These are phyloP conservation scores for Orchesellides sinensis DNA, from an alignment of 2,888 invertebrate genomes.

Conservation along the genomic window DNA sequence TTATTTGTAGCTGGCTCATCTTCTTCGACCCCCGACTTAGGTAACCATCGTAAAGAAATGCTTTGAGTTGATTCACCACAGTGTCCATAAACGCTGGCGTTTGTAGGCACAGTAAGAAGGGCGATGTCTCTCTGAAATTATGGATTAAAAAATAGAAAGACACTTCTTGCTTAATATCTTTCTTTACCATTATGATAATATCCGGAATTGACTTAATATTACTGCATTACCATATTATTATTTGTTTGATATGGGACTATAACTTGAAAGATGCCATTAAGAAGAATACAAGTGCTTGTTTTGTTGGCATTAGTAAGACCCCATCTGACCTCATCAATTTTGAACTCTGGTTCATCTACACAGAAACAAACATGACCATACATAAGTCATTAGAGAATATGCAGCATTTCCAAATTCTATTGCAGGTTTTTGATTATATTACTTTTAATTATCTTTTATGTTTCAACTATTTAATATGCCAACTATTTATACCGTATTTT, in stretches of 20 bases:
- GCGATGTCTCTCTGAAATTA: constrained; percentile 34
- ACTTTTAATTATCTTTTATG: no score
- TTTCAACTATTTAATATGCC: no score
- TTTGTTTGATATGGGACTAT: constrained; percentile 38
- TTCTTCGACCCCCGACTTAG: constrained; percentile 10
- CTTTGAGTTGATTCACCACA: constrained; percentile 37
- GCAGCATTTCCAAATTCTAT: no score
- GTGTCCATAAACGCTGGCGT: constrained; percentile 41
- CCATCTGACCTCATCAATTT: constrained; percentile 48
- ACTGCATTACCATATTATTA: constrained; percentile 1
- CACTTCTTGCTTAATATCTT: not conserved
- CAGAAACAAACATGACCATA: not conserved
- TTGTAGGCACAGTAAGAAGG: constrained; percentile 35
- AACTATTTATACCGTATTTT: no score
- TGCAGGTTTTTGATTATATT: no score
- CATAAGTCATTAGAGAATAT: not conserved
- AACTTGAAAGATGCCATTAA: constrained; percentile 53
- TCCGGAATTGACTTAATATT: not conserved
- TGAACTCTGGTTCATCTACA: constrained; percentile 32
- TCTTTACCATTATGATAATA: not conserved
- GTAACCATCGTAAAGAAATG: constrained; percentile 44
- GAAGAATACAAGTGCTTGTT: constrained; percentile 48
- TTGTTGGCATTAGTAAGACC: constrained; percentile 50
- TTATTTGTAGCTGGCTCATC: constrained; percentile 27
- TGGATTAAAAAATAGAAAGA: not conserved